Base-by-base conservation (phyloP, 2,888 invertebrate species). In the Erynnis tages region DNA sequence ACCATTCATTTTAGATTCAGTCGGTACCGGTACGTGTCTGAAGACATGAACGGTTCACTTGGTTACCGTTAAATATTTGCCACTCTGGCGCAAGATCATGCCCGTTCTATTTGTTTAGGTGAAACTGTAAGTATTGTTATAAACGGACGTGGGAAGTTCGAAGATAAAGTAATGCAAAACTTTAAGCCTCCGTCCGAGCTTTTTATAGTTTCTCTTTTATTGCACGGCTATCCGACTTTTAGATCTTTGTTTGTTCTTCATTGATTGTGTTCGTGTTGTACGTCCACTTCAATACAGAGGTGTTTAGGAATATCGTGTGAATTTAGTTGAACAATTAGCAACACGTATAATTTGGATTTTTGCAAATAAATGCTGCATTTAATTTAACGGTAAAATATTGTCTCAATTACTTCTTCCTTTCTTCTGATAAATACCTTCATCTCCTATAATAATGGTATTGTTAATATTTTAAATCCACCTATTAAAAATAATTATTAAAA, bases 61-160 rank as follows among this genome's bases (percentile, higher is more conserved):
- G 43, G 43, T 43, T 67, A 78, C 81, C 76, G 81, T 79, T 80
- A 81, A 76, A 73, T 71, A 76, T 75, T 79, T 73, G 72, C 67
- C 65, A 65, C 70, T 69, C 62, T 66, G 65, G 63, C n/a, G 25
- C 10, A 35, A 40, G 35, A 50, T 35, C 41, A 50, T 43, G 50
- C 29, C 40, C 43, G 35, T 34, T 41, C 41, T 79, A 67, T 81
- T 82, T 78, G 76, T 80, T 82, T 79, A 76, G 78, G 79, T 76
- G 78, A 79, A 78, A 79, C 69, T 73, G 76, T 73, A 71, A 65
- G 76, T 75, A 73, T 75, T 71, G 75, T 71, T 50, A 35, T 65
- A 61, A 67, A 60, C 66, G 63, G 60, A 76, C 77, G 84, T 82
- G 81, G 81, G 82, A 78, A 78, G 73, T 58, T 58, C 61, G 65